Evolutionary conservation across 2,888 invertebrate genomes (phyloP), one percentile per base, ranked within the genome.

Genomic region (Helleia helle): DNA sequence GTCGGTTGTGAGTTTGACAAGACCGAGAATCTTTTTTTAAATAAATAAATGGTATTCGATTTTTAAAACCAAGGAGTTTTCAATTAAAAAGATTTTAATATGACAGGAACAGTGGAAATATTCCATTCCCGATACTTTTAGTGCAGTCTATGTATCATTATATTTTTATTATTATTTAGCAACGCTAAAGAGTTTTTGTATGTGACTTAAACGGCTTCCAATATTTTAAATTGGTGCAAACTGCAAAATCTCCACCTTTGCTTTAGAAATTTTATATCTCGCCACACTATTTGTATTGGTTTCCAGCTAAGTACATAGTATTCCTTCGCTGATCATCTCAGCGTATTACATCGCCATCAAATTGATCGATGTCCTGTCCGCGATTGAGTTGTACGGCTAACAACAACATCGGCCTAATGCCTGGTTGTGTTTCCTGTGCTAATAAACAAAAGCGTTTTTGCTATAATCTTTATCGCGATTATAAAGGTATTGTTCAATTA

Each of bases 341-440:
- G 50, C 47, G 56, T 55, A 58, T 55, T 59, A 60, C 54, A 54
- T 52, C 52, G 54, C 55, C 56, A 57, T 57, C 54, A 57, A 49
- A 51, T 55, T 59, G 58, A 62, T 58, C 56, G 59, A 63, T 60
- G 59, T 58, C 52, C 54, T 49, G 51, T 42, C 50, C 42, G 42
- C 50, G 52, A 61, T 58, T 55, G 56, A 59, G 52, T 51, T 53
- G 59, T 58, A 56, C 47, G 47, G 49, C 47, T 43, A 47, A 50
- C 48, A 49, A 52, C 50, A 51, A 40, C 40, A 27, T 44, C 38
- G 34, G 46, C 46, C 51, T 50, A 51, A 36, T 43, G 22, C 34
- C 18, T 11, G 22, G 34, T 34, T 34, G 22, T 34, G 34, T 34
- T 34, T 34, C 34, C 34, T 34, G 34, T 34, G 34, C 34, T 34